Evolutionary conservation across 2,797 vertebrate genomes (phyloP).

Genomic region (Acanthurus tractus): DNA sequence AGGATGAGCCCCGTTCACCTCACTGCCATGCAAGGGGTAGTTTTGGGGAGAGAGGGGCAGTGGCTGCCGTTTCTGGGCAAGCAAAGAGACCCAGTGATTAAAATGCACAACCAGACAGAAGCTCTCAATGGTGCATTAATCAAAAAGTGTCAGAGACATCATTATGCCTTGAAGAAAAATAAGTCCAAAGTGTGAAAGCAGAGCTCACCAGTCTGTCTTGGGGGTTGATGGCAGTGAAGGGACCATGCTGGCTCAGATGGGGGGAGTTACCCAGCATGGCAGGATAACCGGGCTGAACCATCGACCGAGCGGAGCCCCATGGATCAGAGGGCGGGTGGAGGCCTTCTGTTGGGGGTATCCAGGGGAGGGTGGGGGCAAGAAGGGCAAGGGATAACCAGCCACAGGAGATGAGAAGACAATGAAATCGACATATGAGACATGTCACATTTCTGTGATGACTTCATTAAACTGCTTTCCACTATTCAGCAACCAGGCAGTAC

Average conservation of each 20-base stretch:
- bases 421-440: slow-evolving; percentile 75
- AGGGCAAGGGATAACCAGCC: slow-evolving; percentile 59
- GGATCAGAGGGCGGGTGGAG: slow-evolving; percentile 91
- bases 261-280: slow-evolving; percentile 89
- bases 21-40: slow-evolving; percentile 93
- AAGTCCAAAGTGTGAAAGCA: slow-evolving; percentile 25
- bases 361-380: slow-evolving; percentile 43
- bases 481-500: slow-evolving; percentile 40
- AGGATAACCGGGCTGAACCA: slow-evolving; percentile 91
- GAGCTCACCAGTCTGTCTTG: slow-evolving; percentile 93
- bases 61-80: slow-evolving; percentile 84
- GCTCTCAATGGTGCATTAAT: slow-evolving; percentile 19
- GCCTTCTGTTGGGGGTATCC: slow-evolving; percentile 83
- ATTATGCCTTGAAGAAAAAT: slow-evolving; percentile 28
- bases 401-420: slow-evolving; percentile 74
- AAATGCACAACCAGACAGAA: slow-evolving; percentile 34
- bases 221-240: slow-evolving; percentile 92
- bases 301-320: slow-evolving; percentile 89
- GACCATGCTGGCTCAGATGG: slow-evolving; percentile 85
- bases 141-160: slow-evolving; percentile 34
- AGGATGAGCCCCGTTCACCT: slow-evolving; percentile 91
- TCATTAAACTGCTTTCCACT: slow-evolving; percentile 70
- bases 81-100: slow-evolving; percentile 35
- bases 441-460: slow-evolving; percentile 78
- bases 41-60: slow-evolving; percentile 88